Evolutionary conservation across 2,113 vertebrate genomes (phyloP), one percentile per base, ranked within the genome.

Genomic region (Cavia porcellus): DNA sequence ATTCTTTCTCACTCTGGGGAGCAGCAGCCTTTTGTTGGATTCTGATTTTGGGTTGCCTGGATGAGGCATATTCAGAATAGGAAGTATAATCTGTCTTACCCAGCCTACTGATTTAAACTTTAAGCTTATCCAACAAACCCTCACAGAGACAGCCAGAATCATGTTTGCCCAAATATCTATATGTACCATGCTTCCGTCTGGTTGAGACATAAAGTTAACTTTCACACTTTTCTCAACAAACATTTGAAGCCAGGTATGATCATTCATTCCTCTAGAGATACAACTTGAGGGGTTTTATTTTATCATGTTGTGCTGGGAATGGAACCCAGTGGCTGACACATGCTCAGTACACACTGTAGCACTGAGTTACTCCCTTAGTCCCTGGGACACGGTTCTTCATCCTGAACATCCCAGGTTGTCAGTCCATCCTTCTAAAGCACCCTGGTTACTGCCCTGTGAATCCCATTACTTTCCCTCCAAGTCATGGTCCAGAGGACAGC

Each of bases 401-500:
- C 6, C 50, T 88, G 19, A 88, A 59, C 70, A 24, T 7, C 38
- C 8, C 6, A 20, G 6, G 62, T 22, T 32, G 50, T 83, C 17
- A n/a, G 42, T 55, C 4, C 6, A 59, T 86, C 45, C 19, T 83
- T 32, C 2, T 11, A 38, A 2, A 59, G 52, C 35, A 38, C 15
- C 10, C 20, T 22, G 15, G 0, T 24, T 55, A 22, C 61, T 1
- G 9, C 70, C 30, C 38, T 50, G 2, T 10, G 50, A 92, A 22
- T n/a, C 17, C 4, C 17, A 2, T 7, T 4, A 0, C 1, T 9
- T 1, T 12, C 64, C 12, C 52, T 6, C 70, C 11, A 35, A 81
- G 10, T 32, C 35, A 30, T 32, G 1, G n/a, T 7, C 25, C 15
- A 47, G 42, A 64, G 8, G 9, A 12, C n/a, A 1, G 5, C 25